phyloP scores from a whole-genome alignment of 1,140 invertebrate genomes.

The Sarcophaga peregrina region DNA sequence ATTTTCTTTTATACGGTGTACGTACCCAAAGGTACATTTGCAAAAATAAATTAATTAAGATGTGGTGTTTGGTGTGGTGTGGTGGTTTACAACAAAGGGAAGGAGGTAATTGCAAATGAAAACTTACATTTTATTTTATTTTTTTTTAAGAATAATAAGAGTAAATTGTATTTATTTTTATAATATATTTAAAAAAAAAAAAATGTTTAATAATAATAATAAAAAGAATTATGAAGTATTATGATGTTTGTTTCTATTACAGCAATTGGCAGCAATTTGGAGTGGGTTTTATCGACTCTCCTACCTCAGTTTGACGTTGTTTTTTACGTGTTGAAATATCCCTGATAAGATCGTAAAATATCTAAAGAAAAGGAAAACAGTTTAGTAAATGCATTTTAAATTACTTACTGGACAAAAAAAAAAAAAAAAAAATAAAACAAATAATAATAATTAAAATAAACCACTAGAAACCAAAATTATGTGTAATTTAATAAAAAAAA shows the following conservation, averaged over 20 bases:
- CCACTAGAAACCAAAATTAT: not conserved
- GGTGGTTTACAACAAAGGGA: not conserved
- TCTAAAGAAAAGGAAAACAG: slow-evolving; percentile 49
- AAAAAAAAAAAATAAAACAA: slow-evolving; percentile 33
- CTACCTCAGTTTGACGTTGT: slow-evolving; percentile 65
- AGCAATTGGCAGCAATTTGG: slow-evolving; percentile 67
- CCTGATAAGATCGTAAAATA: slow-evolving; percentile 67
- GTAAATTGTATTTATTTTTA: slow-evolving; percentile 29
- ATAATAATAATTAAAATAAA: slow-evolving; percentile 32
- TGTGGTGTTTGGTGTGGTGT: too few relatives aligned
- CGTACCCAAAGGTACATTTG: not conserved
- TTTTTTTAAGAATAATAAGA: slow-evolving; percentile 10
- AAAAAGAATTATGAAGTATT: slow-evolving; percentile 23
- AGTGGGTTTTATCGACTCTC: slow-evolving; percentile 64
- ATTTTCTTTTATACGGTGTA: not conserved
- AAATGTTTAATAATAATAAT: slow-evolving; percentile 42
- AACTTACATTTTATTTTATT: slow-evolving; percentile 15
- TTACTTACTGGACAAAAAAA: not conserved
- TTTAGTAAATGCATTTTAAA: too few relatives aligned
- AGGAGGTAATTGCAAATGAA: not conserved
- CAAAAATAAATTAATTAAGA: not conserved
- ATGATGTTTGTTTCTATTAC: slow-evolving; percentile 50
- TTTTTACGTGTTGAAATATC: slow-evolving; percentile 67
- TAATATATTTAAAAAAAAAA: slow-evolving; percentile 34
- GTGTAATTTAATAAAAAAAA: not conserved